Percentiles rank a stretch among this genome's conserved stretches.
Evolutionary conservation across 2,113 vertebrate species (phyloP).

Genomic region (Agelaius tricolor): DNA sequence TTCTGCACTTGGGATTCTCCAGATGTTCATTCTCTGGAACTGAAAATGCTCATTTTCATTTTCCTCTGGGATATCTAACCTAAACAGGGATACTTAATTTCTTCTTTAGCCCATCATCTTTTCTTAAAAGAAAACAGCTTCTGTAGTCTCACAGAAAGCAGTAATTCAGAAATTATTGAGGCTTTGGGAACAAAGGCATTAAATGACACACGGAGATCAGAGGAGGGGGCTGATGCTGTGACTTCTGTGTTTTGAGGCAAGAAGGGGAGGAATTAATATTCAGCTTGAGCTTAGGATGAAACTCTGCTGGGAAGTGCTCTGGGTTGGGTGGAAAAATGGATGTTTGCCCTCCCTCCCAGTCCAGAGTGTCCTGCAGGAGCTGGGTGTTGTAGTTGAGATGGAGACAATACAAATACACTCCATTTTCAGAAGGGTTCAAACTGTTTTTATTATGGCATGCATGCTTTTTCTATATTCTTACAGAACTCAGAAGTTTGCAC

Average conservation of each 20-base stretch:
- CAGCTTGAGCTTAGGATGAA: neutral
- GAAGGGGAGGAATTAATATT: neutral
- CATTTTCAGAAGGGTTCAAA: neutral
- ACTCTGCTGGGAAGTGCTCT: neutral
- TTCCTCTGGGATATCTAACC: neutral
- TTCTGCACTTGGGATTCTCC: neutral
- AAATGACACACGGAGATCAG: neutral
- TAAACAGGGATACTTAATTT: neutral
- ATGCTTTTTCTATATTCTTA: neutral
- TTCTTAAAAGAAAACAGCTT: neutral
- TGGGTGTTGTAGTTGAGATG: neutral
- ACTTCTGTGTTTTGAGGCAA: neutral
- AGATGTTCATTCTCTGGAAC: neutral
- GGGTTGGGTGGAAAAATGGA: neutral
- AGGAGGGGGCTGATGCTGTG: neutral
- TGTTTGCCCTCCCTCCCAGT: fast-evolving
- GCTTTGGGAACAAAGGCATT: neutral
- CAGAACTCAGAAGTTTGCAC: neutral
- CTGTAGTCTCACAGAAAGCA: neutral
- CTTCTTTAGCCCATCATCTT: neutral
- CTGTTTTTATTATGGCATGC: neutral
- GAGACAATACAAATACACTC: neutral
- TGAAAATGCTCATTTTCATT: neutral
- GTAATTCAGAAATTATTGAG: neutral
- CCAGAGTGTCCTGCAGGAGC: neutral